Conservation (phyloP, 1,140 invertebrate genomes). For the Drosophila ambigua region DNA sequence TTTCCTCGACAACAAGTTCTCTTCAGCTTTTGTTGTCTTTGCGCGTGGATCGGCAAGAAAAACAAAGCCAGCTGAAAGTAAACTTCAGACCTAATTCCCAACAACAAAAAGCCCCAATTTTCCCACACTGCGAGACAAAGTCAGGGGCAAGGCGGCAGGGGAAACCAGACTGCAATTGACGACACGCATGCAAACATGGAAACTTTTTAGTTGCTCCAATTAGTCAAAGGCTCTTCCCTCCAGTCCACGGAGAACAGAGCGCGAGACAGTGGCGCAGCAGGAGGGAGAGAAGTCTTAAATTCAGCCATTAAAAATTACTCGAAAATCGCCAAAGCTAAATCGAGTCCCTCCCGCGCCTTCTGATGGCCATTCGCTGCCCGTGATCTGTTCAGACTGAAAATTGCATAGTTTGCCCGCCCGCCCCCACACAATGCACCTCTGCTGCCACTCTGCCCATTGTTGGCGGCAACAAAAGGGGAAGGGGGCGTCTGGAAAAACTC, state of each 20-base stretch:
- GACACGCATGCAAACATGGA: conserved; percentile 63
- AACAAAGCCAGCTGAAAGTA: conserved; percentile 71
- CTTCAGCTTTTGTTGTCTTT: conserved; percentile 41
- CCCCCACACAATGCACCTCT: no score
- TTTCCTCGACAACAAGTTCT: conserved; percentile 18
- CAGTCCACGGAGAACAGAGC: conserved; percentile 11
- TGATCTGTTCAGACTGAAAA: no score
- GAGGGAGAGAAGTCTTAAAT: background rate
- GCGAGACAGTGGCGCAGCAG: conserved; percentile 6
- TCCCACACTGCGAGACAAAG: conserved; percentile 49
- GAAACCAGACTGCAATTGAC: conserved; percentile 36
- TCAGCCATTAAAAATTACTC: no score
- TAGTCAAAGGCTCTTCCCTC: conserved; percentile 33
- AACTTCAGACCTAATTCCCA: conserved; percentile 77
- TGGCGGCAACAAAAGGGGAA: background rate
- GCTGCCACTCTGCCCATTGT: no score
- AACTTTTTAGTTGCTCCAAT: conserved; percentile 57
- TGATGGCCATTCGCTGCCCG: no score
- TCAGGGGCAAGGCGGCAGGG: background rate
- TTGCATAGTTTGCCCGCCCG: no score
- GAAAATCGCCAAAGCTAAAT: no score
- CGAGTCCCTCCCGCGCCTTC: no score
- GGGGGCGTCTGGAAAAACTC: conserved; percentile 1
- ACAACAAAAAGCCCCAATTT: conserved; percentile 65
- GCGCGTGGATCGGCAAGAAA: conserved; percentile 37